phyloP scores from a whole-genome alignment of 2,888 invertebrate genomes.

The Metallyticus violacea region DNA sequence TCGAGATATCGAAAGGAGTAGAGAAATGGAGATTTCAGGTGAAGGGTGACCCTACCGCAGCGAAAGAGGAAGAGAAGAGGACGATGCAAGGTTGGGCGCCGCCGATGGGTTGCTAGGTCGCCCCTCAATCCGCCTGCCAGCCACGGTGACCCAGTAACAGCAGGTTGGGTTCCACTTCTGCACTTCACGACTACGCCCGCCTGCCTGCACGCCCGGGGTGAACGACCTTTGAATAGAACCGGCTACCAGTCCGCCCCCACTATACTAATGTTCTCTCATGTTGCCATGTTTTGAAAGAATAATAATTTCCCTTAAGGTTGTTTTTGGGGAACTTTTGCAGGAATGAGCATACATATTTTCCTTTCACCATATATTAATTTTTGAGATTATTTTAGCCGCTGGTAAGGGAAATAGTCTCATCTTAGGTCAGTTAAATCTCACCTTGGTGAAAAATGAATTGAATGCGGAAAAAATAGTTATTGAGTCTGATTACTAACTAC shows the following conservation, averaged over 20 bases:
- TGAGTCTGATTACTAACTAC: too few species aligned
- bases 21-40: not conserved
- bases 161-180: constrained; percentile 7
- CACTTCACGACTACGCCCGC: not conserved
- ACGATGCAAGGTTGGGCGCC: not conserved
- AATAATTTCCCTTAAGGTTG: too few species aligned
- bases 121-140: not conserved
- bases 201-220: not conserved
- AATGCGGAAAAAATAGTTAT: too few species aligned
- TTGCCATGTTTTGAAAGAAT: too few species aligned
- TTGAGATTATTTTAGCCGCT: too few species aligned
- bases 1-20: too few species aligned
- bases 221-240: not conserved
- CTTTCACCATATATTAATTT: too few species aligned
- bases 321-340: too few species aligned
- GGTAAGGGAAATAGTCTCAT: too few species aligned
- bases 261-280: not conserved
- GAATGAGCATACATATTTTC: too few species aligned
- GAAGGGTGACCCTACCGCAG: not conserved
- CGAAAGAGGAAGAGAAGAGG: not conserved
- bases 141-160: constrained; percentile 13
- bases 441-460: too few species aligned
- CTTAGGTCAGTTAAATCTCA: too few species aligned
- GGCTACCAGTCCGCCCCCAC: not conserved
- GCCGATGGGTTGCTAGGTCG: not conserved